Percentiles rank a stretch among this genome's conserved stretches.
phyloP scores from a whole-genome alignment of 2,888 invertebrate genomes.

The Tolmerus cingulatus region DNA sequence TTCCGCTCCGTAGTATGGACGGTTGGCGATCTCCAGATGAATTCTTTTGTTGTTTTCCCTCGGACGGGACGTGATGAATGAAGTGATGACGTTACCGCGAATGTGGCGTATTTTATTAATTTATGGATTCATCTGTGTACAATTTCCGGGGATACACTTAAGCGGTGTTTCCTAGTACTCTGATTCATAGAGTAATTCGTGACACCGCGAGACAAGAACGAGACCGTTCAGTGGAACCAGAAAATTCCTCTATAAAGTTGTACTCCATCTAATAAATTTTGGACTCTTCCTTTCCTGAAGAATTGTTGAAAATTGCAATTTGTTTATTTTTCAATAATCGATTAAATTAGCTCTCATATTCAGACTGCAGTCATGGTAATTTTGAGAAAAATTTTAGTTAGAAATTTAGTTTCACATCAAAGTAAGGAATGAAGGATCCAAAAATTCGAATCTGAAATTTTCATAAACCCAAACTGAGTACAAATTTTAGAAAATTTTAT shows the following conservation, averaged over 20 bases:
- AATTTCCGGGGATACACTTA: not conserved
- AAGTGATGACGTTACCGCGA: constrained; percentile 6
- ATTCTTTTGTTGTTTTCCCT: constrained; percentile 9
- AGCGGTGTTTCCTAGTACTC: not conserved
- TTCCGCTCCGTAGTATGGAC: not conserved
- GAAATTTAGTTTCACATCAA: too few relatives aligned
- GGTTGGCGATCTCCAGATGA: not conserved
- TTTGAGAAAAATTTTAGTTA: too few relatives aligned
- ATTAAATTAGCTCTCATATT: too few relatives aligned
- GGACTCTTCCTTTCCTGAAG: not conserved
- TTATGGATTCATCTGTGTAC: not conserved
- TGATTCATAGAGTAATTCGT: not conserved
- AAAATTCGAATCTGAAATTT: too few relatives aligned
- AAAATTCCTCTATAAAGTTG: not conserved
- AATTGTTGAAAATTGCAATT: not conserved
- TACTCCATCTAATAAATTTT: not conserved
- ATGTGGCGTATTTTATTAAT: constrained; percentile 16
- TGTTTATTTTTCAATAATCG: not conserved
- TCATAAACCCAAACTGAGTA: too few relatives aligned
- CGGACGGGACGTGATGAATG: not conserved
- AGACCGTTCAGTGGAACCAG: not conserved
- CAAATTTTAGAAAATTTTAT: too few relatives aligned
- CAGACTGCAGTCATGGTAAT: too few relatives aligned
- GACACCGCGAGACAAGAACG: not conserved
- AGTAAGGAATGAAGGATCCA: too few relatives aligned